Conservation (phyloP, 2,797 vertebrate genomes). For the Bradypodion pumilum region DNA sequence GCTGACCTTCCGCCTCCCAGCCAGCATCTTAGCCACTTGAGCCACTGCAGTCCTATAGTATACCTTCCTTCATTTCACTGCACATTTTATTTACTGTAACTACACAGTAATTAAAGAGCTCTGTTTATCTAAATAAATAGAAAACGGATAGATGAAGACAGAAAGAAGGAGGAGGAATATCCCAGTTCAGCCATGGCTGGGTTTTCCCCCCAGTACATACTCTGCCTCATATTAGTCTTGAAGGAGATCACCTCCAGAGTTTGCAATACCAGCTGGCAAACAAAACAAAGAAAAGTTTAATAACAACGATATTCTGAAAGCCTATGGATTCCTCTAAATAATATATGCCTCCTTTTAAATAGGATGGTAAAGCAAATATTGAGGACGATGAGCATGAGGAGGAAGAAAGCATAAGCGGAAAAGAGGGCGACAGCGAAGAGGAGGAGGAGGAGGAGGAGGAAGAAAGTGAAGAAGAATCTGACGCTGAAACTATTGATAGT, state of each 20-base stretch:
- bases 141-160: background rate
- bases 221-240: too few species aligned
- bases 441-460: constrained; percentile 46
- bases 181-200: background rate
- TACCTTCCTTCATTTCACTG: background rate
- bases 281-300: background rate
- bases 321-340: background rate
- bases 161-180: background rate
- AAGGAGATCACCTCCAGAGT: background rate
- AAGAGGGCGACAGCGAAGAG: constrained; percentile 44
- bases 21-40: too few species aligned
- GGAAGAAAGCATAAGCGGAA: constrained; percentile 48
- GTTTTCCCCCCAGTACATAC: background rate
- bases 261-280: background rate
- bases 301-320: background rate
- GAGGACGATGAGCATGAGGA: constrained; percentile 46
- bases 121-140: background rate
- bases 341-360: background rate
- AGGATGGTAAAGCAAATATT: constrained; percentile 87
- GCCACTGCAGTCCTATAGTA: too few species aligned
- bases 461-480: constrained; percentile 67
- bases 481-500: constrained; percentile 71
- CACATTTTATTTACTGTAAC: background rate
- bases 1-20: too few species aligned
- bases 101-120: background rate